Percentiles rank a stretch among this genome's conserved stretches.
phyloP scores from a whole-genome alignment of 1,140 invertebrate genomes.

The Drosophila guanche region DNA sequence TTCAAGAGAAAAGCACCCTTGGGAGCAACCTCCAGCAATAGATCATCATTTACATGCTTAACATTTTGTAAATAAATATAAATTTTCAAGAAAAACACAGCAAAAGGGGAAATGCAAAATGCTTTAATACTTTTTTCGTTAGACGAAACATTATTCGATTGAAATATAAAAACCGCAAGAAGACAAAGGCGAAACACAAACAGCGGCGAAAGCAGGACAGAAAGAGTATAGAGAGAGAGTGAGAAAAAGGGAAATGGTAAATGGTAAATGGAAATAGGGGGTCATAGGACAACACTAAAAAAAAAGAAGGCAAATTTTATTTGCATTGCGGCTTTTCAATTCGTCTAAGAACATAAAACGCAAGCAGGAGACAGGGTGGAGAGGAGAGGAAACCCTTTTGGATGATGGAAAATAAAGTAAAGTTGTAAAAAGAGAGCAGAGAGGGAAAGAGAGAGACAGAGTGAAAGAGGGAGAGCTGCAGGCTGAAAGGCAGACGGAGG shows the following conservation, averaged over 20 bases:
- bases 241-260: slow-evolving; percentile 19
- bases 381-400: slow-evolving; percentile 66
- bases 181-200: slow-evolving; percentile 45
- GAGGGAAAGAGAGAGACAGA: slow-evolving; percentile 3
- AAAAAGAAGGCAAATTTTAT: slow-evolving; percentile 76
- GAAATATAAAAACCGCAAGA: slow-evolving; percentile 76
- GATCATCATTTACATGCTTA: slow-evolving; percentile 67
- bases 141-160: slow-evolving; percentile 46
- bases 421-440: slow-evolving; percentile 53
- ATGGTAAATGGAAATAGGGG: slow-evolving; percentile 21
- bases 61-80: slow-evolving; percentile 36
- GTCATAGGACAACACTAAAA: slow-evolving; percentile 73
- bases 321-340: slow-evolving; percentile 79
- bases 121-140: slow-evolving; percentile 39
- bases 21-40: slow-evolving; percentile 52
- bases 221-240: slow-evolving; percentile 6
- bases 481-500: slow-evolving; percentile 33
- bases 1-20: slow-evolving; percentile 14
- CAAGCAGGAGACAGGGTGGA: slow-evolving; percentile 17
- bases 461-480: neutral
- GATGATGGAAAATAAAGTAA: slow-evolving; percentile 75
- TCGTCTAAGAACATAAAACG: slow-evolving; percentile 75
- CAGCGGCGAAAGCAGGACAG: neutral
- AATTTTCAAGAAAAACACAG: slow-evolving; percentile 19
- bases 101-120: slow-evolving; percentile 35